A percentile compares a stretch with the other conserved stretches of the same genome.
Conservation (phyloP, 2,113 vertebrate species). For the Ammodytes marinus region DNA sequence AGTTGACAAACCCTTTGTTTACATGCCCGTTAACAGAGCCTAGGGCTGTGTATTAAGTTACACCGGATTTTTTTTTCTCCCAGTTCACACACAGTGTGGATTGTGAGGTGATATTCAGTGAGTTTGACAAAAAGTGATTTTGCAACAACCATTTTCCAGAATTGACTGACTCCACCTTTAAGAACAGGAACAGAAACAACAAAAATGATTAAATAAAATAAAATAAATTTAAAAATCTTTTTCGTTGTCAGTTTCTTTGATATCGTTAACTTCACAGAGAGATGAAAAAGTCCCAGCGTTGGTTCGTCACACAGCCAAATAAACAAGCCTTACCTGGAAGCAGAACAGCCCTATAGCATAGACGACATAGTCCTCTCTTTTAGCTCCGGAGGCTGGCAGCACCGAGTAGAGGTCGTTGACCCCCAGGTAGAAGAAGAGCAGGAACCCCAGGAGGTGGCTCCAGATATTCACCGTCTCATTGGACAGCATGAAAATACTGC, state of each 20-base stretch:
- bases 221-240: no score
- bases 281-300: not conserved
- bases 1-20: no score
- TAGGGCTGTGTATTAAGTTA: no score
- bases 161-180: no score
- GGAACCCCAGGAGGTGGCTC: conserved; percentile 96
- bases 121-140: no score
- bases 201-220: no score
- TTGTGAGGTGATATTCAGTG: no score
- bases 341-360: conserved; percentile 96
- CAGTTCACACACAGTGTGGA: no score
- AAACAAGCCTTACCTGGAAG: conserved; percentile 89
- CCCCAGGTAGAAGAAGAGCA: conserved; percentile 93
- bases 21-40: no score
- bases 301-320: not conserved
- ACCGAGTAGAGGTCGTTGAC: conserved; percentile 92
- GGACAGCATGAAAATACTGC: conserved; percentile 95
- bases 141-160: no score
- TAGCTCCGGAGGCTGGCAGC: conserved; percentile 91
- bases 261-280: not conserved
- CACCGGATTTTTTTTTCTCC: no score
- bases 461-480: conserved; percentile 99
- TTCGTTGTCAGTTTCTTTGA: not conserved
- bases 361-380: conserved; percentile 96
- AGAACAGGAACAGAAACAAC: no score